Conservation (phyloP, 1,140 invertebrate species). For the Trichonephila inaurata region DNA sequence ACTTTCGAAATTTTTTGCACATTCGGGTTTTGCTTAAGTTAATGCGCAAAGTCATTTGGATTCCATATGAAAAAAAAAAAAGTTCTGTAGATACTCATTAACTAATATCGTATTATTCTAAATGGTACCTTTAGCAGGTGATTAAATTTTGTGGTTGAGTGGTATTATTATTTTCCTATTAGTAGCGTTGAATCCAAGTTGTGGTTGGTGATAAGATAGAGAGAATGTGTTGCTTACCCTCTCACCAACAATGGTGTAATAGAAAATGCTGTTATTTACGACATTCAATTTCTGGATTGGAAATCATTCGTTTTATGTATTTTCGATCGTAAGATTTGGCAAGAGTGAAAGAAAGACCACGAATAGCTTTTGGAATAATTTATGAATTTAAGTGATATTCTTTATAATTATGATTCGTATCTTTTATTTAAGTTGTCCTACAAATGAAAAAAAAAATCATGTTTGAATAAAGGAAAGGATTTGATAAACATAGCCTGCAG, state of each 20-base stretch:
- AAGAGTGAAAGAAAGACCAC: no score
- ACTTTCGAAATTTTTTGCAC: constrained; percentile 35
- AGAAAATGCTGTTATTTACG: not conserved
- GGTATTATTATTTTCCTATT: constrained; percentile 22
- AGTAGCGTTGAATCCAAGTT: not conserved
- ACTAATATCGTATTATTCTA: not conserved
- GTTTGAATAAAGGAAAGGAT: no score
- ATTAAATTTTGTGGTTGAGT: not conserved
- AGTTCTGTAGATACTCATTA: not conserved
- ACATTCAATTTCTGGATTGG: no score
- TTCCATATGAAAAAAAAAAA: not conserved
- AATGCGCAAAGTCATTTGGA: not conserved
- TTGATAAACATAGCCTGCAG: no score
- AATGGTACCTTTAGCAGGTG: not conserved
- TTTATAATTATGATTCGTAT: no score
- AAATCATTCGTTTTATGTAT: no score
- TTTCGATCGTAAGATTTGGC: no score
- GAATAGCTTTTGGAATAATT: no score
- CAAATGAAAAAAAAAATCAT: no score
- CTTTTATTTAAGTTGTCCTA: no score
- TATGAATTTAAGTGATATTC: no score
- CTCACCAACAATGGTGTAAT: not conserved
- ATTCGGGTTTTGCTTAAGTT: not conserved
- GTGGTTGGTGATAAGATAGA: not conserved
- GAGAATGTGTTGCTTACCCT: not conserved